A percentile compares a stretch with the other conserved stretches of the same genome.
Evolutionary conservation across 2,888 invertebrate genomes (phyloP).

Genomic region (Dasypolia templi): DNA sequence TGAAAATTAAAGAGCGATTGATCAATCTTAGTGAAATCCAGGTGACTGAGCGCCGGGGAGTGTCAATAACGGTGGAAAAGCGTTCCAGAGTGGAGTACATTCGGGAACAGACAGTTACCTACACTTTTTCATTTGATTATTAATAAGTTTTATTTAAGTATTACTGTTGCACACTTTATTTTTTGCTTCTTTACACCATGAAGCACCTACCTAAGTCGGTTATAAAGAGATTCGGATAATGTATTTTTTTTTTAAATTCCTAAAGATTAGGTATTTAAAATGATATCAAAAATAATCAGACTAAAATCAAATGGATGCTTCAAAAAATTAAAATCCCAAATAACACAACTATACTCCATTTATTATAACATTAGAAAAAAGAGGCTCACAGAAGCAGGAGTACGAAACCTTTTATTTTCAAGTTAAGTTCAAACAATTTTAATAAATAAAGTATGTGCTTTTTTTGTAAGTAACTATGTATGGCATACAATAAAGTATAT

Average conservation of each 20-base stretch:
- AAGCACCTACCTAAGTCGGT: too few species aligned
- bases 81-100: constrained; percentile 29
- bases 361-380: too few species aligned
- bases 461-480: too few species aligned
- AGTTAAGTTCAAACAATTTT: too few species aligned
- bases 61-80: constrained; percentile 73
- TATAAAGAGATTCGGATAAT: not conserved
- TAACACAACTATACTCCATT: too few species aligned
- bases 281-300: not conserved
- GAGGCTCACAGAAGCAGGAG: too few species aligned
- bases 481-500: too few species aligned
- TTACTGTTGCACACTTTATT: not conserved
- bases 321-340: too few species aligned
- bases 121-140: not conserved
- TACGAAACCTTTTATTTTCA: too few species aligned
- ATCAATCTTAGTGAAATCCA: constrained; percentile 79
- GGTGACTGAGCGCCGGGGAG: constrained; percentile 73
- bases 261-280: not conserved
- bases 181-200: not conserved
- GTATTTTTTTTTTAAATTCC: not conserved
- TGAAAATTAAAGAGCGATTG: constrained; percentile 80
- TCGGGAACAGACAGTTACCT: constrained; percentile 11
- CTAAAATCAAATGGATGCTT: too few species aligned
- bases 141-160: not conserved
- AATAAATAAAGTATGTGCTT: too few species aligned